Base-by-base conservation (phyloP, 2,888 invertebrate genomes). In the Apotomis turbidana region DNA sequence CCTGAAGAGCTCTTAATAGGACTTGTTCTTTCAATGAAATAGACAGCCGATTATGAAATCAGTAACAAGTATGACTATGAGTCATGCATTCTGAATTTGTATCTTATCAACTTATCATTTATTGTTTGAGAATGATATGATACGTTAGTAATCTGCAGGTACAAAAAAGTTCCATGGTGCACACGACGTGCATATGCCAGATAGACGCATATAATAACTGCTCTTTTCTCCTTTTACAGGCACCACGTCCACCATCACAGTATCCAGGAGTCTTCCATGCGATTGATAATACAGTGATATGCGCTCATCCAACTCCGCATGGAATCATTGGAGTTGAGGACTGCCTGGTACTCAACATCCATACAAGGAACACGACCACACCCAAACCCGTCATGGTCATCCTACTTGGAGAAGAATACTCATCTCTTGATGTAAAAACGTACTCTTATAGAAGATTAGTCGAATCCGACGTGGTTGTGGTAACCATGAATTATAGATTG, bases 401-500 rank as follows among this genome's bases (percentile, higher is more conserved):
- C 87, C 82, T 93, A 0, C 85, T 88, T 68, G 87, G 90, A 5
- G 87, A 91, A 76, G 89, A 90, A 49, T 91, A 88, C 74, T 79
- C 82, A 5, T 75, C 78, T 3, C 79, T 85, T 0, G 76, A 79
- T 15, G 79, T 78, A 0, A 82, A 81, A 38, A 76, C 83, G n/a
- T 80, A 80, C 38, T 85, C 89, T 0, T 93, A 94, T 27, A 93
- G 95, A 80, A 95, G 95, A 82, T 86, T 97, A 9, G 95, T 96
- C 0, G 92, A 95, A 51, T 94, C 95, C 63, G 88, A 95, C n/a
- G 87, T 96, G 5, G 95, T 96, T 0, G 95, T 96, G 0, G 88
- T 93, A 1, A 94, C 95, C 4, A 89, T 96, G 64, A 96, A 96
- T 82, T 97, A 96, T 82, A 91, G 97, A 58, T 90, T 95, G n/a